A percentile compares a stretch with the other conserved stretches of the same genome.
Conservation (phyloP, 2,888 invertebrate species). For the Trichopoda pennipes region DNA sequence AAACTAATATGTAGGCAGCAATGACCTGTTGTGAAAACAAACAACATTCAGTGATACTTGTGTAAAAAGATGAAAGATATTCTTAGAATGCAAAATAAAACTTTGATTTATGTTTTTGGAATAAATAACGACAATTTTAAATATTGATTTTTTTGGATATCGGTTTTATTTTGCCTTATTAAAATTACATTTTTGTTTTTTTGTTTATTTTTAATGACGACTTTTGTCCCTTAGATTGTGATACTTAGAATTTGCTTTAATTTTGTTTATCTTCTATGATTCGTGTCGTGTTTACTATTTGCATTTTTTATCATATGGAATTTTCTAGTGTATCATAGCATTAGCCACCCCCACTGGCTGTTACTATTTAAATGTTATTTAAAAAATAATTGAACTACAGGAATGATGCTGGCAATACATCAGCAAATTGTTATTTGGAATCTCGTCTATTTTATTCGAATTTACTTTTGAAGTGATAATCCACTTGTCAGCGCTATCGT, state of each 20-base stretch:
- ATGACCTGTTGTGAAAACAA: slow-evolving; percentile 25
- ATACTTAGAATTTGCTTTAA: slow-evolving; percentile 27
- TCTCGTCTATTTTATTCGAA: slow-evolving; percentile 40
- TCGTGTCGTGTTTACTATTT: slow-evolving; percentile 33
- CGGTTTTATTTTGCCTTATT: slow-evolving; percentile 9
- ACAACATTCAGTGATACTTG: background rate
- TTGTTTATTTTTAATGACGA: background rate
- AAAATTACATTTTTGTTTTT: slow-evolving; percentile 11
- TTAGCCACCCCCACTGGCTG: background rate
- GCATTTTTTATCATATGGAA: slow-evolving; percentile 62
- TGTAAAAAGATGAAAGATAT: background rate
- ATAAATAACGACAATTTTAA: slow-evolving; percentile 35
- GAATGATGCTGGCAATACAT: slow-evolving; percentile 14
- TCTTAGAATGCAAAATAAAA: background rate
- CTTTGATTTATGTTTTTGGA: background rate
- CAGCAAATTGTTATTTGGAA: slow-evolving; percentile 17
- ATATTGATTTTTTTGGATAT: slow-evolving; percentile 45
- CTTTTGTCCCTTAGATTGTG: slow-evolving; percentile 25
- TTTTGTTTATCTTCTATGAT: slow-evolving; percentile 9
- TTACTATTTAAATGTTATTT: slow-evolving; percentile 17
- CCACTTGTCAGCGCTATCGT: slow-evolving; percentile 64
- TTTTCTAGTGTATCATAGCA: slow-evolving; percentile 33
- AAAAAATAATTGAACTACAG: slow-evolving; percentile 33
- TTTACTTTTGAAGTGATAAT: slow-evolving; percentile 68
- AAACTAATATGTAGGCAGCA: background rate